phyloP scores from a whole-genome alignment of 2,888 invertebrate genomes.

The Eupeodes latifasciatus region DNA sequence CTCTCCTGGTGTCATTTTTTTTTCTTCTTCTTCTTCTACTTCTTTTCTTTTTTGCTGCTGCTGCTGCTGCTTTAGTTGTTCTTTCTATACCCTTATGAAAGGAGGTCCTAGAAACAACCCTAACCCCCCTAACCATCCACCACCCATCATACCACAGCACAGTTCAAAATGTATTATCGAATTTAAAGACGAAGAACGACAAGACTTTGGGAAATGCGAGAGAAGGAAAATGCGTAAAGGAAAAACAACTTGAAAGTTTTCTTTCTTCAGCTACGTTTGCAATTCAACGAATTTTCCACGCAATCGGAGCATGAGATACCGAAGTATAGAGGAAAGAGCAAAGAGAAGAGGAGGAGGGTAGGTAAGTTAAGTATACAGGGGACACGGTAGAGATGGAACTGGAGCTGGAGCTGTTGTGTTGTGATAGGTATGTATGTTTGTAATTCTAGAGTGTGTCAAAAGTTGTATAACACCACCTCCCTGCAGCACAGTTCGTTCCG shows the following conservation, averaged over 20 bases:
- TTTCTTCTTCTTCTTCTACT: not conserved
- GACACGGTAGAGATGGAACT: not conserved
- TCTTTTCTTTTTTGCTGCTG: not conserved
- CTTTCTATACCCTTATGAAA: conserved; percentile 50
- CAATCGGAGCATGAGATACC: conserved; percentile 29
- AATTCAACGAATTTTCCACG: conserved; percentile 74
- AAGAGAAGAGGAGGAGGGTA: no score
- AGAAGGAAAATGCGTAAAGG: conserved; percentile 71
- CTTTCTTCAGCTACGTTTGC: conserved; percentile 70
- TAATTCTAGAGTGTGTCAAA: conserved; percentile 69
- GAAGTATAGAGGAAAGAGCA: no score
- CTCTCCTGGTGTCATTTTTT: conserved; percentile 75
- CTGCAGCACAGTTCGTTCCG: conserved; percentile 45
- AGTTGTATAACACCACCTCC: conserved; percentile 70
- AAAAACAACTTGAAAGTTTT: conserved; percentile 75
- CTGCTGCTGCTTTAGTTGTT: conserved; percentile 5
- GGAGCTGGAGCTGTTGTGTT: not conserved
- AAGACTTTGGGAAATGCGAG: conserved; percentile 61
- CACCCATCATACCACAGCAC: conserved; percentile 16
- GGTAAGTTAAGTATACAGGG: not conserved
- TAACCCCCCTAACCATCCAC: not conserved
- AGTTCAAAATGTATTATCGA: conserved; percentile 67
- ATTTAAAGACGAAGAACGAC: conserved; percentile 62
- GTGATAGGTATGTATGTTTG: conserved; percentile 13
- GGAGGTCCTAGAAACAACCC: conserved; percentile 52